A percentile compares a stretch with the other conserved stretches of the same genome.
phyloP scores from a whole-genome alignment of 1,140 invertebrate genomes.

The Tetranychus cinnabarinus region DNA sequence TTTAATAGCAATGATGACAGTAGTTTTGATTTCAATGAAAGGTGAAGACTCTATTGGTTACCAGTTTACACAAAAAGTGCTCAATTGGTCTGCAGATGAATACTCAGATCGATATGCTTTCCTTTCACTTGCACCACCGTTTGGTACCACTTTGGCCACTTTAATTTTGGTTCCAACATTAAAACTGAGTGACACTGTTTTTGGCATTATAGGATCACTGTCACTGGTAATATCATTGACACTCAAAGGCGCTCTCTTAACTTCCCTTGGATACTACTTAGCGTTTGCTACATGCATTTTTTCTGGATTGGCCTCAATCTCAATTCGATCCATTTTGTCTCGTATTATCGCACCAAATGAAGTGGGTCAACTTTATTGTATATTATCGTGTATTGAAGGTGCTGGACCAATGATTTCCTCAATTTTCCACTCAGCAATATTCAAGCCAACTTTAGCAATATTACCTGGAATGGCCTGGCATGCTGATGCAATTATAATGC shows the following conservation, averaged over 20 bases:
- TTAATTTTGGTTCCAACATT: background rate
- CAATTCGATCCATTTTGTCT: background rate
- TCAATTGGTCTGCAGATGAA: background rate
- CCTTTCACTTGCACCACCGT: background rate
- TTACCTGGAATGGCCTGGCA: background rate
- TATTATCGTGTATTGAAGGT: background rate
- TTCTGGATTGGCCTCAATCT: background rate
- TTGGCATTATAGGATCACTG: background rate
- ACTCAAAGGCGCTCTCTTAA: background rate
- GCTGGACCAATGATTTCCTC: background rate
- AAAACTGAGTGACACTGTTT: background rate
- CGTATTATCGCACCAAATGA: background rate
- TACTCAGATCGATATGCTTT: background rate
- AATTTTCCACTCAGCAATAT: background rate
- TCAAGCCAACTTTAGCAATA: background rate
- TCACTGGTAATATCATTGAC: background rate
- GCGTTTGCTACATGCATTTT: background rate
- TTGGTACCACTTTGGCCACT: background rate
- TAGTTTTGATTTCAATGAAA: background rate
- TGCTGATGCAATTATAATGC: background rate
- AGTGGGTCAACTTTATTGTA: background rate
- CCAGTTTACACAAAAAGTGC: background rate
- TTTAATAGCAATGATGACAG: background rate
- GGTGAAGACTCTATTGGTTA: background rate
- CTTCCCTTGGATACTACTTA: background rate